phyloP scores from a whole-genome alignment of 2,888 invertebrate genomes.

The Caradrina kadenii region DNA sequence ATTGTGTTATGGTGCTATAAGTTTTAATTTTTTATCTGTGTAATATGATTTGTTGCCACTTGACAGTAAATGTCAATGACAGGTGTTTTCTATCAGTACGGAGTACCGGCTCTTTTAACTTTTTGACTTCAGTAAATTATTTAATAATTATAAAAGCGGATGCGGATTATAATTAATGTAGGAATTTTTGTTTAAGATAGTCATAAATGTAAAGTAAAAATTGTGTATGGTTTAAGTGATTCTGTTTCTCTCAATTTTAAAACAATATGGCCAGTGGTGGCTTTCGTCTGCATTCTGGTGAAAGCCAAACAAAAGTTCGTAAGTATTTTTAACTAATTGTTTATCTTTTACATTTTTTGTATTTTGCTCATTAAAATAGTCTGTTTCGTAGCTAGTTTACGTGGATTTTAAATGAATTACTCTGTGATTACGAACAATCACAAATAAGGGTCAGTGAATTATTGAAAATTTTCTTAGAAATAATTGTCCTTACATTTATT shows the following conservation, averaged over 20 bases:
- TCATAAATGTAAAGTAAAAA: background rate
- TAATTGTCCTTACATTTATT: background rate
- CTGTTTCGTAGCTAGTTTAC: background rate
- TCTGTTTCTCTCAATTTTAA: background rate
- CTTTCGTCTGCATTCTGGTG: conserved; percentile 54
- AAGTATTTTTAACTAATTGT: conserved; percentile 2
- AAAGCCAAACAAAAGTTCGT: conserved; percentile 42
- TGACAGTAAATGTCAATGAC: conserved; percentile 25
- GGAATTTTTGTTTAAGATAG: background rate
- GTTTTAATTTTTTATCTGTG: no score
- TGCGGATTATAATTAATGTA: background rate
- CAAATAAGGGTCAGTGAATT: no score
- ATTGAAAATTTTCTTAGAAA: background rate
- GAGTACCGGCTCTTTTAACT: no score
- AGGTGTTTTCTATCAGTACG: conserved; percentile 13
- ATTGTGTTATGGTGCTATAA: no score
- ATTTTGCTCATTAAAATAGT: background rate
- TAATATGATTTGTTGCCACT: no score
- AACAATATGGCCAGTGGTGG: conserved; percentile 53
- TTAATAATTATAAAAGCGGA: no score
- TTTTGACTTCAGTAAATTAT: no score
- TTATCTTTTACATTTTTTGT: background rate
- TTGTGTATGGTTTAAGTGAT: background rate
- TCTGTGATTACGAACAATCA: background rate
- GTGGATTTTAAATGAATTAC: background rate